Conservation (phyloP, 2,888 invertebrate genomes). For the Dromius quadrimaculatus region DNA sequence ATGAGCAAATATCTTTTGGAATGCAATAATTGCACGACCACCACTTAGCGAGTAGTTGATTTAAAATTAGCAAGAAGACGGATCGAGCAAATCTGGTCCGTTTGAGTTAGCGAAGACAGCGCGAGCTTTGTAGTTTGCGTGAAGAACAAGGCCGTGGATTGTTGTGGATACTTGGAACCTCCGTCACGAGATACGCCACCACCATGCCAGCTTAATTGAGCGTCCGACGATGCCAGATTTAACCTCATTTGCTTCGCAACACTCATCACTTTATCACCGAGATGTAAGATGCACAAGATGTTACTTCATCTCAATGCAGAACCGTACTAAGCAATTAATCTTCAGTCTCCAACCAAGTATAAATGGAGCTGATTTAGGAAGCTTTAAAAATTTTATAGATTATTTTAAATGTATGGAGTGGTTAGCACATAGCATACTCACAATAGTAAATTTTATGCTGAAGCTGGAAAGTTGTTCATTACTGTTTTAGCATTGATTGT, state of each 20-base stretch:
- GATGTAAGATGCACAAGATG: neutral
- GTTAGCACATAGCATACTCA: no score
- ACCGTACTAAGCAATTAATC: neutral
- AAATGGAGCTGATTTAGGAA: no score
- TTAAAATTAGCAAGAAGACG: constrained; percentile 40
- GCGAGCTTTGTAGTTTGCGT: neutral
- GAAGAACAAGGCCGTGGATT: constrained; percentile 42
- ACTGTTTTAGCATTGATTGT: no score
- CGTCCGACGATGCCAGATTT: constrained; percentile 53
- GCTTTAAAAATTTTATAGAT: no score
- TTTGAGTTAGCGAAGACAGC: neutral
- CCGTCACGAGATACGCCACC: constrained; percentile 17
- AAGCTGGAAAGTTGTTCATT: no score
- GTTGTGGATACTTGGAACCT: constrained; percentile 39
- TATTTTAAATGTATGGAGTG: no score
- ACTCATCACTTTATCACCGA: constrained; percentile 48
- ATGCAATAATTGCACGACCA: constrained; percentile 30
- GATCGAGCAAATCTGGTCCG: constrained; percentile 14
- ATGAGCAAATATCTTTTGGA: neutral
- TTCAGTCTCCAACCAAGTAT: no score
- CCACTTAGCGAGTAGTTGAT: constrained; percentile 32
- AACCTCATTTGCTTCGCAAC: constrained; percentile 51
- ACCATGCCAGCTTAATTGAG: constrained; percentile 47
- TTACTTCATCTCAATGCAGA: neutral
- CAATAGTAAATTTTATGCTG: no score